Evolutionary conservation across 2,797 vertebrate genomes (phyloP).

Genomic region (Psittacula echo): DNA sequence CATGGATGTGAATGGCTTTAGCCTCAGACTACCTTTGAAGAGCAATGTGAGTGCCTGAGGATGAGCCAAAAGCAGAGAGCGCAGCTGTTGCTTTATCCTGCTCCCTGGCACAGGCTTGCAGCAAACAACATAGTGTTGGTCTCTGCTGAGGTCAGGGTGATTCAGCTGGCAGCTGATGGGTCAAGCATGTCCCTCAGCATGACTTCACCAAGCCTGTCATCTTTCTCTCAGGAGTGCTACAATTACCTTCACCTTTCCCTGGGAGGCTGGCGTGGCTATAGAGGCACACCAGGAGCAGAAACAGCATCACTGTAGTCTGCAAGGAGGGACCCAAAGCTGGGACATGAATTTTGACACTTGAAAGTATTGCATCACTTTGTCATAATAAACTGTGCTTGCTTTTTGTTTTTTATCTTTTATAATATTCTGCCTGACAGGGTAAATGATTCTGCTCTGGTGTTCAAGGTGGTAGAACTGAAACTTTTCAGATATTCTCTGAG

Average conservation of each 20-base stretch:
- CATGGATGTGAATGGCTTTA: not conserved
- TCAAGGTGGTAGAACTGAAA: not conserved
- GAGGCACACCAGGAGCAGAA: not conserved
- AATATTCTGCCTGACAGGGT: not conserved
- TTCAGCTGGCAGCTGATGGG: not conserved
- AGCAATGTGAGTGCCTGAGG: not conserved
- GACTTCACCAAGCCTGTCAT: not conserved
- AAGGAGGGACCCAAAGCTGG: not conserved
- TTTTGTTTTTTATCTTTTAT: not conserved
- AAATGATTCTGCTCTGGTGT: not conserved
- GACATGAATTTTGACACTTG: not conserved
- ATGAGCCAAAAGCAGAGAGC: not conserved
- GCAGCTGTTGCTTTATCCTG: slow-evolving; percentile 3
- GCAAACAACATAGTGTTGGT: accelerated
- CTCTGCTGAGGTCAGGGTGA: not conserved
- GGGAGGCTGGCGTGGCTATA: not conserved
- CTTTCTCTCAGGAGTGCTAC: not conserved
- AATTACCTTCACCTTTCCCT: not conserved
- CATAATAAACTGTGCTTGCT: not conserved
- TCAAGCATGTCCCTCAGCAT: not conserved
- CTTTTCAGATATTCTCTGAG: not conserved
- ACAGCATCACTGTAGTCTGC: not conserved
- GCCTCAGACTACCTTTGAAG: not conserved
- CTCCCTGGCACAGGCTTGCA: not conserved
- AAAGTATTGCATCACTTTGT: not conserved